Percentiles rank a stretch among this genome's conserved stretches.
These are phyloP conservation scores for Craniophora ligustri DNA, from an alignment of 2,888 invertebrate genomes.

Conservation along the genomic window DNA sequence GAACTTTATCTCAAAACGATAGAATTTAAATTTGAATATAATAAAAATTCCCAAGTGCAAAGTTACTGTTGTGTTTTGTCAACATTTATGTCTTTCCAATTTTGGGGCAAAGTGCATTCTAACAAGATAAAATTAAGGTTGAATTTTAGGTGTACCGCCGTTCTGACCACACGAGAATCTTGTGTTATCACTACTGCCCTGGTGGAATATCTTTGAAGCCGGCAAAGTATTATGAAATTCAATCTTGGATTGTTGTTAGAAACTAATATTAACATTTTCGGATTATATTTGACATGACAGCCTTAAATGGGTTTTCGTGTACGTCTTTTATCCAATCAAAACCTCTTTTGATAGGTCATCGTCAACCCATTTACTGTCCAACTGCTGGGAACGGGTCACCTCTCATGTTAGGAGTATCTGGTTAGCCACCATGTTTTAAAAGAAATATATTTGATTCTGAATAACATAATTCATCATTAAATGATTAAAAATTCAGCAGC, in stretches of 20 bases:
- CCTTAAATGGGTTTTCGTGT: slow-evolving; percentile 11
- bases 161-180: slow-evolving; percentile 31
- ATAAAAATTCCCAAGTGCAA: not conserved
- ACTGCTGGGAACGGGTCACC: too few relatives aligned
- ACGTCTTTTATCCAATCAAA: slow-evolving; percentile 10
- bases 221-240: slow-evolving; percentile 43
- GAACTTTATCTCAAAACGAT: not conserved
- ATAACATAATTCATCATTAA: too few relatives aligned
- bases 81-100: slow-evolving; percentile 38
- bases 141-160: slow-evolving; percentile 7
- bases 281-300: not conserved
- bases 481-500: too few relatives aligned
- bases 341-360: slow-evolving; percentile 12
- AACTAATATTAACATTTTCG: slow-evolving; percentile 5
- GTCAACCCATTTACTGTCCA: too few relatives aligned
- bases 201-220: slow-evolving; percentile 37
- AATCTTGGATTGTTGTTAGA: slow-evolving; percentile 30
- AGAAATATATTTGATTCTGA: too few relatives aligned
- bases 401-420: too few relatives aligned
- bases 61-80: slow-evolving; percentile 10
- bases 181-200: slow-evolving; percentile 28
- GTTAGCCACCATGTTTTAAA: too few relatives aligned
- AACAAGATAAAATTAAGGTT: slow-evolving; percentile 22
- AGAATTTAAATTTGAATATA: slow-evolving; percentile 3
- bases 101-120: slow-evolving; percentile 27